A percentile compares a stretch with the other conserved stretches of the same genome.
Evolutionary conservation across 2,888 invertebrate species (phyloP).

Genomic region (Campaea margaritaria): DNA sequence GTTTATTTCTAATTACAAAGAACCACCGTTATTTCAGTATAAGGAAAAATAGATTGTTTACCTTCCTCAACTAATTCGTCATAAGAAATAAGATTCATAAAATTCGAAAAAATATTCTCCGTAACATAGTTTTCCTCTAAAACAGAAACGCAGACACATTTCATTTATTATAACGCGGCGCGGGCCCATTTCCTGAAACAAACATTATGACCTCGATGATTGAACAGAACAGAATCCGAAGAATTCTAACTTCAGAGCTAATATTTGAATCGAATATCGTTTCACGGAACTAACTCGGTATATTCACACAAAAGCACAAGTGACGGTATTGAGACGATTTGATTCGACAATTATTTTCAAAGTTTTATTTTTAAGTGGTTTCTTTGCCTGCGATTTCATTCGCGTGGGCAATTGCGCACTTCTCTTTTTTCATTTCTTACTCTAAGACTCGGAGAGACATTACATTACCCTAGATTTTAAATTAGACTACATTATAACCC

Average conservation of each 20-base stretch:
- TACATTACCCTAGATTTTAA: too few species aligned
- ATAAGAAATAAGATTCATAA: constrained; percentile 2
- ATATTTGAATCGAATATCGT: constrained; percentile 10
- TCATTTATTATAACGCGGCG: constrained; percentile 7
- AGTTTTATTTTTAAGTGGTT: background rate
- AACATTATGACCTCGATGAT: constrained; percentile 20
- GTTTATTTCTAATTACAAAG: background rate
- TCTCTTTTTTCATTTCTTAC: too few species aligned
- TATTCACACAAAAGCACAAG: background rate
- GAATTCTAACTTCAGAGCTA: constrained; percentile 22
- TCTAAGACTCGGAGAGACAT: too few species aligned
- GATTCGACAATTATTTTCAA: background rate
- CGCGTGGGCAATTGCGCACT: too few species aligned
- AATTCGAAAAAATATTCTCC: constrained; percentile 12
- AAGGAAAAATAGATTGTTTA: constrained; percentile 17
- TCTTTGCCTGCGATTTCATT: too few species aligned
- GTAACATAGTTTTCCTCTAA: constrained; percentile 21
- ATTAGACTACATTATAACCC: too few species aligned
- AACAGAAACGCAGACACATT: constrained; percentile 19
- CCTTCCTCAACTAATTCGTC: constrained; percentile 6
- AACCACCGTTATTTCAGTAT: background rate
- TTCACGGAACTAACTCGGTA: constrained; percentile 1
- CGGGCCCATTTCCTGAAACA: constrained; percentile 19
- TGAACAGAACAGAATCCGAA: constrained; percentile 16
- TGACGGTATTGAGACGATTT: background rate